Conservation (phyloP, 1,140 invertebrate species). For the Caenorhabditis remanei region DNA sequence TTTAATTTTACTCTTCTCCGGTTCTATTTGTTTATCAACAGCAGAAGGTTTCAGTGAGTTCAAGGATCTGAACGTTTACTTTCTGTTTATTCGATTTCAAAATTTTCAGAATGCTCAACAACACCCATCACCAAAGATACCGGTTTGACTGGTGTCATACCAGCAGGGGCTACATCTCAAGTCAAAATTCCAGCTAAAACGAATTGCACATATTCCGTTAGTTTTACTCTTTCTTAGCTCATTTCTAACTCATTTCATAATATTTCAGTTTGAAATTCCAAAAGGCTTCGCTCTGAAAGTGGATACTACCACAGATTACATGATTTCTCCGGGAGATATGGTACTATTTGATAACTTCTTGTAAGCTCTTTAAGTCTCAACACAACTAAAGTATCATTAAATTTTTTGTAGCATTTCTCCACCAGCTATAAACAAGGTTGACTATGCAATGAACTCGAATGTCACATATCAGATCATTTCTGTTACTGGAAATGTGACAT, state of each 20-base stretch:
- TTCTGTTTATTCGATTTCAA: not conserved
- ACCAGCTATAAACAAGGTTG: not conserved
- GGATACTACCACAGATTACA: not conserved
- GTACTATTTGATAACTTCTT: not conserved
- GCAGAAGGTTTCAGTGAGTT: no score
- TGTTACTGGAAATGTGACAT: not conserved
- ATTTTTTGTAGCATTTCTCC: not conserved
- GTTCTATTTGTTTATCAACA: no score
- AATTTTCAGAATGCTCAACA: not conserved
- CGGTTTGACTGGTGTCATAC: not conserved
- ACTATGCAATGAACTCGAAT: not conserved
- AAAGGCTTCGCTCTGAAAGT: conserved; percentile 17
- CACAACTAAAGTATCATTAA: not conserved
- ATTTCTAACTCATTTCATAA: not conserved
- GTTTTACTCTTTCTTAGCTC: not conserved
- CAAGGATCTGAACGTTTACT: no score
- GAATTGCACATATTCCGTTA: conserved; percentile 13
- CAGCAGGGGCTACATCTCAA: not conserved
- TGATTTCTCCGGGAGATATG: not conserved
- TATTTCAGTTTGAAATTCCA: conserved; percentile 15
- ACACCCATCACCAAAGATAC: not conserved
- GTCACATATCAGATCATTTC: not conserved
- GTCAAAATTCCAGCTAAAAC: not conserved
- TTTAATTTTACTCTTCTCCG: not conserved
- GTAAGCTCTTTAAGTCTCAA: not conserved